phyloP scores from a whole-genome alignment of 2,888 invertebrate genomes.

The Drosophila kanekoi region DNA sequence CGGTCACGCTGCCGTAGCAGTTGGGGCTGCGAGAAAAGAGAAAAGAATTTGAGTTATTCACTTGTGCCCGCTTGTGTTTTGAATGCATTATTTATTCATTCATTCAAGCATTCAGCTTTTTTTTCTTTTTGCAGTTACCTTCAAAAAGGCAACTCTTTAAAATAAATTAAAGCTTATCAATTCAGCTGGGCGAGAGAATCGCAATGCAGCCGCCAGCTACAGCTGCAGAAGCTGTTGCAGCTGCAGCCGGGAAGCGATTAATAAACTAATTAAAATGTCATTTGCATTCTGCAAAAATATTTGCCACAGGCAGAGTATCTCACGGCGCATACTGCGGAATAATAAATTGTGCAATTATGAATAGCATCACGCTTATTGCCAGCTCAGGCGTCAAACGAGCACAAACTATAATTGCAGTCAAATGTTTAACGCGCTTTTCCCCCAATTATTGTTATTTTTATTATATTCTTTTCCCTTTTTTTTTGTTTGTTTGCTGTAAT shows the following conservation, averaged over 20 bases:
- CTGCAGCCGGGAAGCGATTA: slow-evolving; percentile 49
- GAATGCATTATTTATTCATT: slow-evolving; percentile 21
- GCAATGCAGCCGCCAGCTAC: slow-evolving; percentile 10
- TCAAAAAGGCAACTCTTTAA: neutral
- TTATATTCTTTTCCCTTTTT: neutral
- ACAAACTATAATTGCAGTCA: slow-evolving; percentile 56
- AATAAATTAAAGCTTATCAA: slow-evolving; percentile 19
- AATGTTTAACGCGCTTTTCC: slow-evolving; percentile 36
- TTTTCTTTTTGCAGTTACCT: neutral
- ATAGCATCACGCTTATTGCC: slow-evolving; percentile 19
- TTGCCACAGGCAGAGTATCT: slow-evolving; percentile 3
- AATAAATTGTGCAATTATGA: slow-evolving; percentile 66
- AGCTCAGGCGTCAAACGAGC: slow-evolving; percentile 2
- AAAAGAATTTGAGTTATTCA: slow-evolving; percentile 16
- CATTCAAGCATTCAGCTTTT: neutral
- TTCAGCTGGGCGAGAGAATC: slow-evolving; percentile 5
- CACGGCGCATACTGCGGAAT: slow-evolving; percentile 22
- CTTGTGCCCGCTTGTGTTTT: slow-evolving; percentile 8
- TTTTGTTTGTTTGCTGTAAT: slow-evolving; percentile 29
- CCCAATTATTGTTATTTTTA: neutral
- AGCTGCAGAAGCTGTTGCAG: slow-evolving; percentile 9
- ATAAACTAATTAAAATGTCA: slow-evolving; percentile 82
- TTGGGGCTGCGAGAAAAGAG: slow-evolving; percentile 86
- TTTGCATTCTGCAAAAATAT: slow-evolving; percentile 59
- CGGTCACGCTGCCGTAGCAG: slow-evolving; percentile 91